These are phyloP conservation scores for Microtus pennsylvanicus DNA, from an alignment of 2,113 vertebrate species.

Conservation along the genomic window DNA sequence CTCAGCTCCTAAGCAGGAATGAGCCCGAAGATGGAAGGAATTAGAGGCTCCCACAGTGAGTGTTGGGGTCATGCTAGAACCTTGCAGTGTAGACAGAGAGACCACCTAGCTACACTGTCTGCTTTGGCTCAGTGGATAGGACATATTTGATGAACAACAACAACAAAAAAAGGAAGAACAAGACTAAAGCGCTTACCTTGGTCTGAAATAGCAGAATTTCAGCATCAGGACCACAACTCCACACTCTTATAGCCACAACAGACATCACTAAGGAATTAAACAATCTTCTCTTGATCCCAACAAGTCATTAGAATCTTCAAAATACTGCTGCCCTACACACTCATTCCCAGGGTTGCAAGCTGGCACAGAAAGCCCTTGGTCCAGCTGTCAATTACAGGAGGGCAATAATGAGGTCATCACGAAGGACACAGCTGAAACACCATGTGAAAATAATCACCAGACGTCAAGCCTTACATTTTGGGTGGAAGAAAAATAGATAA, in stretches of 20 bases:
- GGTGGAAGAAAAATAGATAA: neutral
- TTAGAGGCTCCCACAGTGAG: neutral
- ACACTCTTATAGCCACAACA: neutral
- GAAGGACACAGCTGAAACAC: neutral
- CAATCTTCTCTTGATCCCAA: neutral
- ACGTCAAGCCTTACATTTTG: neutral
- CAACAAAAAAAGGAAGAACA: neutral
- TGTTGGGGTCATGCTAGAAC: neutral
- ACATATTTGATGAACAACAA: neutral
- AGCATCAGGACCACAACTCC: neutral
- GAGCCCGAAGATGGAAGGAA: neutral
- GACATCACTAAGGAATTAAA: neutral
- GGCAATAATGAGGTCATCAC: neutral
- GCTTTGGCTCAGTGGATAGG: neutral
- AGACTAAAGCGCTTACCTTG: neutral
- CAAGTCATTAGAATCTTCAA: neutral
- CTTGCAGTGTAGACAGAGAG: neutral
- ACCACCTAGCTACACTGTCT: neutral
- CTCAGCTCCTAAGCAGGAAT: conserved; percentile 24
- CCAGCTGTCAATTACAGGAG: neutral
- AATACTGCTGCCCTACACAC: neutral
- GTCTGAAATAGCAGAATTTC: neutral
- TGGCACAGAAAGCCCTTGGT: neutral
- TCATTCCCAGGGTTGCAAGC: neutral
- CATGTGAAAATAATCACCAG: neutral